These are phyloP conservation scores for Malachius bipustulatus DNA, from an alignment of 2,888 invertebrate genomes.

Conservation along the genomic window DNA sequence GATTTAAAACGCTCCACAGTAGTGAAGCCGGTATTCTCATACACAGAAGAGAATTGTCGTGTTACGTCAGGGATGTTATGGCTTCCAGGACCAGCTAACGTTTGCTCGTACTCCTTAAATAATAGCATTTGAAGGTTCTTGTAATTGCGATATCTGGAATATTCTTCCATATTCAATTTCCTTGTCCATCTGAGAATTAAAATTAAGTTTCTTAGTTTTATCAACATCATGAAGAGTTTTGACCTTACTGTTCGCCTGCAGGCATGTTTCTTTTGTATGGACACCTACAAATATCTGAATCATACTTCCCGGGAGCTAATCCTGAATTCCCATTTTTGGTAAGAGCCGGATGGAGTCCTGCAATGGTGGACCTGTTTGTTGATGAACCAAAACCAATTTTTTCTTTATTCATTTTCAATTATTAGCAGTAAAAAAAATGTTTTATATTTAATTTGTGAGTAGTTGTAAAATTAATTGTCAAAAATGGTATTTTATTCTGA, in stretches of 20 bases:
- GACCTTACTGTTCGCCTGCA: not conserved
- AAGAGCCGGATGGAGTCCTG: not conserved
- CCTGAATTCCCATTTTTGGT: not conserved
- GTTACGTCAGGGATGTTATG: conserved; percentile 24
- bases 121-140: conserved; percentile 16
- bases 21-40: conserved; percentile 21
- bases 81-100: conserved; percentile 18
- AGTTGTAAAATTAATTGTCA: no score
- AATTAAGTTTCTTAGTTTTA: not conserved
- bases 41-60: conserved; percentile 16
- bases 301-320: not conserved
- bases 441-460: no score
- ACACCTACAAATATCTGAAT: not conserved
- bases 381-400: conserved; percentile 1
- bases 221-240: no score
- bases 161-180: conserved; percentile 22
- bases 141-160: conserved; percentile 24
- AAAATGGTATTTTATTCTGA: no score
- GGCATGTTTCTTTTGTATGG: not conserved
- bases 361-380: not conserved
- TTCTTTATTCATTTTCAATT: no score
- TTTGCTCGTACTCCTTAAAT: conserved; percentile 14
- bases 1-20: conserved; percentile 19
- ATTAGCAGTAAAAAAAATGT: no score
- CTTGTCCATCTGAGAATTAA: conserved; percentile 22